These are phyloP conservation scores for Disparrhopalites patrizii DNA, from an alignment of 2,888 invertebrate genomes.

Conservation along the genomic window DNA sequence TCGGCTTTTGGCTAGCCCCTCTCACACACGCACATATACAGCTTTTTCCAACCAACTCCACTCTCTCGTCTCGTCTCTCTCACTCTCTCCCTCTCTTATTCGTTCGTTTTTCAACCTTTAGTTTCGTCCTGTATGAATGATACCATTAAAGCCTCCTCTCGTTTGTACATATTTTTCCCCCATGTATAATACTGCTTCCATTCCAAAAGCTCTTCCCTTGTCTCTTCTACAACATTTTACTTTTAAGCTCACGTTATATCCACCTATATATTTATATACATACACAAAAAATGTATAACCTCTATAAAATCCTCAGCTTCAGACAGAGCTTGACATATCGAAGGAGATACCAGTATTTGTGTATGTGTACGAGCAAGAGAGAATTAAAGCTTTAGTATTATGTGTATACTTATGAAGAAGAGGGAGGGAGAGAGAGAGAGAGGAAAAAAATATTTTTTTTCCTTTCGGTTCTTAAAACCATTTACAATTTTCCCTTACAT, in stretches of 20 bases:
- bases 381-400: slow-evolving; percentile 3
- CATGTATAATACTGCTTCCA: neutral
- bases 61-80: neutral
- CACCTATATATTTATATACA: neutral
- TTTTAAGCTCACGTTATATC: too few relatives aligned
- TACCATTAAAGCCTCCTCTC: neutral
- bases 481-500: too few relatives aligned
- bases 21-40: slow-evolving; percentile 1
- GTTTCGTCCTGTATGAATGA: neutral
- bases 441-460: too few relatives aligned
- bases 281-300: neutral
- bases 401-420: too few relatives aligned
- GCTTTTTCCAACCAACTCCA: neutral
- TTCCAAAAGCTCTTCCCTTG: neutral
- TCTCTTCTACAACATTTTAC: neutral
- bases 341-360: neutral
- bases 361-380: neutral
- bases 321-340: slow-evolving; percentile 3
- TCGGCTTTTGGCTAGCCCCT: slow-evolving; percentile 9
- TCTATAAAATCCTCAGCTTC: too few relatives aligned
- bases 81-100: neutral
- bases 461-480: slow-evolving; percentile 5
- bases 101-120: neutral
- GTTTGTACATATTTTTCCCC: neutral
- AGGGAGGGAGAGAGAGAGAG: neutral